Evolutionary conservation across 2,113 vertebrate genomes (phyloP), one percentile per base, ranked within the genome.

Genomic region (Coreoperca whiteheadi): DNA sequence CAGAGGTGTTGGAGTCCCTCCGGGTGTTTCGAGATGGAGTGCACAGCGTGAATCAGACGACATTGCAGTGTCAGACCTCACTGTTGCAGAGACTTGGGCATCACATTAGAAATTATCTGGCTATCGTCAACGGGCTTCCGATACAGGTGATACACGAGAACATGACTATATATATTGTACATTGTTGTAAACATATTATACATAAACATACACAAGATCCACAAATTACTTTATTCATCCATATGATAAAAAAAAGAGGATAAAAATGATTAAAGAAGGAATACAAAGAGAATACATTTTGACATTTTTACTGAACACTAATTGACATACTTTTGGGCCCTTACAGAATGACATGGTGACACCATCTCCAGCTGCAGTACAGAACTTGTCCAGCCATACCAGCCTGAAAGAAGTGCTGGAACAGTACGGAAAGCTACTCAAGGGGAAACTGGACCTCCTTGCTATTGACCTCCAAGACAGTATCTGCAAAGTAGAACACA

Each of bases 381-480:
- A 39, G 60, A 61, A 4, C 14, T 88, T 77, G 25, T 48, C 32
- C n/a, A 73, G 23, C 34, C 32, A 78, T 73, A 57, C 60, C 8
- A 79, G 61, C 25, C 57, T 86, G 75, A 32, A 5, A 0, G 23
- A 79, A 4, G 59, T 94, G 21, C 37, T 91, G 41, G 1, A 34
- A 6, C n/a, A n/a, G 0, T 91, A 66, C 73, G 8, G 0, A 21
- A 20, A 0, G 0, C 80, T 95, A 0, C 61, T 92, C 0, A 56
- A 1, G 2, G 86, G 89, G n/a, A 95, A 91, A 74, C 41, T 95
- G 74, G 9, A 73, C 10, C 8, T 0, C 8, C 75, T 94, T 20
- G 75, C 41, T 32, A 0, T 0, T 12, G 87, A 88, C 7, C 39
- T 89, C 10, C 7, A n/a, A 25, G 41, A 37, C 39, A 16, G 3